phyloP scores from a whole-genome alignment of 1,140 invertebrate genomes.

The Drosophila kohkoa region DNA sequence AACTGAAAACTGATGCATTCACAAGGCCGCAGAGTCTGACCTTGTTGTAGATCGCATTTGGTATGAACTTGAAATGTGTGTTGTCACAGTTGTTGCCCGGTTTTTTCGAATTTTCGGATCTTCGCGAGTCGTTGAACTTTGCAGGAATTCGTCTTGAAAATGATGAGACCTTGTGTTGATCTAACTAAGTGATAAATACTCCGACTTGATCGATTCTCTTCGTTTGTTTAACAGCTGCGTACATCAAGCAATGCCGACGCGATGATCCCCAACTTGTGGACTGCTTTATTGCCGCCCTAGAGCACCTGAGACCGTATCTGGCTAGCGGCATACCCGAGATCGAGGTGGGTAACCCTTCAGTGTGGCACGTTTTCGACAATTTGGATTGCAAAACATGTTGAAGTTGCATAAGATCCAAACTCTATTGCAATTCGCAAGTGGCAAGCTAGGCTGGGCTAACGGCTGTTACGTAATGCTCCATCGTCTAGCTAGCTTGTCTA shows the following conservation, averaged over 20 bases:
- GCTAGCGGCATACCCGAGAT: slow-evolving; percentile 89
- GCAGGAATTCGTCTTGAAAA: slow-evolving; percentile 42
- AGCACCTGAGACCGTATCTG: slow-evolving; percentile 89
- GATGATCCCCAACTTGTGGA: slow-evolving; percentile 88
- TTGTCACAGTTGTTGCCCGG: slow-evolving; percentile 16
- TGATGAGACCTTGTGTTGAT: slow-evolving; percentile 29
- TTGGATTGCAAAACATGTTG: slow-evolving; percentile 57
- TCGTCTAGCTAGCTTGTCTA: not conserved
- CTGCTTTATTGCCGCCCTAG: slow-evolving; percentile 88
- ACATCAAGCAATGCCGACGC: slow-evolving; percentile 89
- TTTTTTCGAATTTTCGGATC: slow-evolving; percentile 8
- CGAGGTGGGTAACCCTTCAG: slow-evolving; percentile 68
- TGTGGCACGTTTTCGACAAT: slow-evolving; percentile 3
- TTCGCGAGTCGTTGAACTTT: slow-evolving; percentile 70
- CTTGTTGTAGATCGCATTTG: slow-evolving; percentile 43
- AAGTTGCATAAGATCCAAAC: slow-evolving; percentile 60
- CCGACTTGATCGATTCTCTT: slow-evolving; percentile 25
- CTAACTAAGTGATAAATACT: slow-evolving; percentile 27
- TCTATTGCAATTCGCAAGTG: slow-evolving; percentile 33
- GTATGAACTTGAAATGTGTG: slow-evolving; percentile 30
- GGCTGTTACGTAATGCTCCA: slow-evolving; percentile 50
- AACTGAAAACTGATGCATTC: slow-evolving; percentile 12
- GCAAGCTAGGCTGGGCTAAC: slow-evolving; percentile 31
- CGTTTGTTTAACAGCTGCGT: slow-evolving; percentile 87
- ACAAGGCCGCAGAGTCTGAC: slow-evolving; percentile 20